These are phyloP conservation scores for Melanotaenia maccullochi DNA, from an alignment of 2,797 vertebrate genomes.

Conservation along the genomic window DNA sequence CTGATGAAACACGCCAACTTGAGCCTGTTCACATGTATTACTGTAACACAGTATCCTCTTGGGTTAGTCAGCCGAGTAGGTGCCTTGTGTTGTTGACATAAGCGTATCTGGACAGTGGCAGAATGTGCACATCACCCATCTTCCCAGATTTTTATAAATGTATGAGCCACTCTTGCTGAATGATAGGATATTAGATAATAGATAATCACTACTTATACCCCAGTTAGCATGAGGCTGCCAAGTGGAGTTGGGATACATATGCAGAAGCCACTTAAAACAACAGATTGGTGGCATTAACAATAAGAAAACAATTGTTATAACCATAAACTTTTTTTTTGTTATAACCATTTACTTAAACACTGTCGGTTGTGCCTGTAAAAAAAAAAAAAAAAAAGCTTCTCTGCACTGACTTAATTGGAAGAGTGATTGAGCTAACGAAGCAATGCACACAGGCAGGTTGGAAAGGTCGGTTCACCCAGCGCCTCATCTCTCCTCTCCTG, in stretches of 20 bases:
- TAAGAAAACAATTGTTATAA: constrained; percentile 25
- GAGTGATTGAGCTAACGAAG: constrained; percentile 67
- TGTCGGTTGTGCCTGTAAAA: constrained; percentile 42
- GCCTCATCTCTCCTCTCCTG: constrained; percentile 53
- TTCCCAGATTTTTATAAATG: constrained; percentile 30
- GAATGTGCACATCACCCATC: constrained; percentile 40
- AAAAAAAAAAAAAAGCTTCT: constrained; percentile 33
- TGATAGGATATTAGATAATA: constrained; percentile 6
- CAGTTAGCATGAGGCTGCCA: constrained; percentile 38
- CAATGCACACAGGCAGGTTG: constrained; percentile 52
- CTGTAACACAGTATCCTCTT: constrained; percentile 25
- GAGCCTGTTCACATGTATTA: constrained; percentile 19
- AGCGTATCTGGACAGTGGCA: constrained; percentile 33
- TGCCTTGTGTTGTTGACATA: constrained; percentile 25
- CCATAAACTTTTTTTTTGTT: no score
- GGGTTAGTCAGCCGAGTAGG: constrained; percentile 29
- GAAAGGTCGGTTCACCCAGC: constrained; percentile 46
- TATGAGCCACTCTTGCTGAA: constrained; percentile 14
- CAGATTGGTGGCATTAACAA: constrained; percentile 33
- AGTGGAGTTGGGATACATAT: constrained; percentile 13
- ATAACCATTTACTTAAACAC: constrained; percentile 19
- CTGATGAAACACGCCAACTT: background rate
- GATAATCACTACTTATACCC: constrained; percentile 63
- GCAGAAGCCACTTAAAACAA: constrained; percentile 29
- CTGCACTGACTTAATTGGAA: constrained; percentile 61